Evolutionary conservation across 2,888 invertebrate species (phyloP).

Genomic region (Callyntrura guangdongensis): DNA sequence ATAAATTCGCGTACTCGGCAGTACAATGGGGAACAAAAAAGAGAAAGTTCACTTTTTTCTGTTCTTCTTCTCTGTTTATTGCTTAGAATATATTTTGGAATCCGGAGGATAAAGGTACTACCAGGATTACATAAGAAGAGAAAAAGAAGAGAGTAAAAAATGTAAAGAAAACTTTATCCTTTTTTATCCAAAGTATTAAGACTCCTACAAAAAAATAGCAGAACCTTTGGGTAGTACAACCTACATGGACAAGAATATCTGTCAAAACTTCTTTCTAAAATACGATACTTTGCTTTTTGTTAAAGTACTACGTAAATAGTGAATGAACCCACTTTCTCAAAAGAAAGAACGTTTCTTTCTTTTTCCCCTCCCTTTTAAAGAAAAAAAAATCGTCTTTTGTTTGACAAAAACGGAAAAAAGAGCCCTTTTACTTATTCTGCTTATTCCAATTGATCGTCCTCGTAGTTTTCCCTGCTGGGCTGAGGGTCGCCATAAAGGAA

Average conservation of each 20-base stretch:
- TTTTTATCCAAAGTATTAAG: conserved; percentile 50
- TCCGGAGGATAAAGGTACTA: conserved; percentile 33
- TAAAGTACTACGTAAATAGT: background rate
- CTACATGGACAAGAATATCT: background rate
- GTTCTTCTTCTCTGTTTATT: conserved; percentile 46
- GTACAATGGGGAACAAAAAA: conserved; percentile 30
- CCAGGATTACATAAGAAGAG: conserved; percentile 34
- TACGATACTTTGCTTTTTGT: background rate
- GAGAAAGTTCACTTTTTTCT: conserved; percentile 58
- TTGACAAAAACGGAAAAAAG: conserved; percentile 15
- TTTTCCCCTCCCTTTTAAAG: conserved; percentile 12
- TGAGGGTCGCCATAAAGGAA: conserved; percentile 23
- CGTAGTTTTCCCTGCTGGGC: conserved; percentile 17
- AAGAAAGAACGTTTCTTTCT: conserved; percentile 2
- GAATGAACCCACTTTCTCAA: background rate
- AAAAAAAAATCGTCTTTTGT: conserved; percentile 46
- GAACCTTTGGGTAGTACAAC: background rate
- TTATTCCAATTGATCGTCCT: background rate
- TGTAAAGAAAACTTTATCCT: conserved; percentile 24
- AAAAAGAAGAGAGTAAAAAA: background rate
- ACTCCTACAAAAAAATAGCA: background rate
- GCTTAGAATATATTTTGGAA: conserved; percentile 45
- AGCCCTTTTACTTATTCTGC: conserved; percentile 21
- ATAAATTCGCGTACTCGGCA: conserved; percentile 53
- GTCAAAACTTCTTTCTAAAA: background rate